Base-by-base conservation (phyloP, 2,888 invertebrate genomes). In the Zhuqinia jingwanae region DNA sequence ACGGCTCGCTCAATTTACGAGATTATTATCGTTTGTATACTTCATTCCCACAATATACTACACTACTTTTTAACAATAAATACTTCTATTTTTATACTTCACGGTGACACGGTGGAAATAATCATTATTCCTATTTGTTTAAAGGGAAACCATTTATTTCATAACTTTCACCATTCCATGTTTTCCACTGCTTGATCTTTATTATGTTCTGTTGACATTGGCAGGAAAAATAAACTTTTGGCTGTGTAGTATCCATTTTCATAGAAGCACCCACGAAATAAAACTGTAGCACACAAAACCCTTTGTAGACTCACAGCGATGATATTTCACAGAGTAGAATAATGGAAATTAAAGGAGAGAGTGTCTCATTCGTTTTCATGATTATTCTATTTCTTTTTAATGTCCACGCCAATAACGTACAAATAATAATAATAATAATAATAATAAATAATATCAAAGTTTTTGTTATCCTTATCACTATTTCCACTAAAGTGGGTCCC, bases 311-410 rank as follows among this genome's bases (percentile, higher is more conserved):
- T 8, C 36, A 6, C 36, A 36, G 36, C 8, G n/a, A n/a, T 36
- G 36, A 36, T 36, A 8, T 36, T 36, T 6, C 8, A 8, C 56
- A 13, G 11, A 30, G 36, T 36, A 53, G 53, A 75, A 75, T 2
- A 30, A 8, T 36, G 27, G 53, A 75, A 75, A n/a, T 56, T 2
- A 17, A 36, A 15, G 56, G 17, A 75, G 56, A 1, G 75, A n/a
- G n/a, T n/a, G 27, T 53, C 36, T 56, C 75, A 53, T 65, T 79
- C 63, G 63, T 79, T 79, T 78, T 79, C 78, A 63, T 79, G 78
- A 79, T 65, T 65, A 79, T 65, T 63, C 78, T 60, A 36, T 36
- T 22, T 36, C n/a, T n/a, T 60, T 78, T 79, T 63, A 79, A 75
- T 75, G 75, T 75, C 56, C 56, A 47, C 50, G 0, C 75, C 56